A percentile compares a stretch with the other conserved stretches of the same genome.
phyloP scores from a whole-genome alignment of 2,113 vertebrate species.

The Oryctolagus cuniculus region mOryCun1.1 NC_091435.1:113951001-113951500 shows the following conservation, averaged over 20 bases:
- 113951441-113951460: background rate
- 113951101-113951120: too few species aligned
- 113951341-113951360: background rate
- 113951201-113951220: slow-evolving; percentile 48
- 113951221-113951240: background rate
- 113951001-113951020: too few species aligned
- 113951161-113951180: too few species aligned
- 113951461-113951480: background rate
- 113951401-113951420: background rate
- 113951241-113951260: background rate
- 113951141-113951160: too few species aligned
- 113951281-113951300: background rate
- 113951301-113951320: too few species aligned
- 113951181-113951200: background rate
- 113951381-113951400: background rate
- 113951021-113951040: too few species aligned
- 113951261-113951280: background rate
- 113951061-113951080: too few species aligned
- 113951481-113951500: background rate
- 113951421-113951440: background rate
- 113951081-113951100: too few species aligned
- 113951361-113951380: background rate
- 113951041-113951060: too few species aligned
- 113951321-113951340: background rate
- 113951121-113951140: too few species aligned